phyloP scores from a whole-genome alignment of 2,113 vertebrate species.

The Oreochromis niloticus region DNA sequence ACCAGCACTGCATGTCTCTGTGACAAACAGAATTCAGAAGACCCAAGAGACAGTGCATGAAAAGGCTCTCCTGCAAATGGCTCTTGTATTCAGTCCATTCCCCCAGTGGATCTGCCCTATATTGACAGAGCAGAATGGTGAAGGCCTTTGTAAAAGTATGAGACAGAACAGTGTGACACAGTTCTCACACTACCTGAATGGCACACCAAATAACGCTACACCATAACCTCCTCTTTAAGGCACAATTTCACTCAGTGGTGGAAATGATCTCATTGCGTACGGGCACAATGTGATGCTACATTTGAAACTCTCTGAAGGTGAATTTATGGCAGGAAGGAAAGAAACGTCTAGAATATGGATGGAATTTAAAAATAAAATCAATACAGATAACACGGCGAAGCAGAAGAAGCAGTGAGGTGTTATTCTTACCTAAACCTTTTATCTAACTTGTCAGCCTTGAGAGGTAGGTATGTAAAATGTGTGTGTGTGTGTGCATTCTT shows the following conservation, averaged over 20 bases:
- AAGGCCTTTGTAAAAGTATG: conserved; percentile 41
- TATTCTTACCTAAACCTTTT: conserved; percentile 1
- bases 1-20: neutral
- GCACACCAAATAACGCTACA: conserved; percentile 2
- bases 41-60: conserved; percentile 51
- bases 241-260: neutral
- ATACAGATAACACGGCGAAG: neutral
- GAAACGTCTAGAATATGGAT: neutral
- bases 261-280: neutral
- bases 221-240: neutral
- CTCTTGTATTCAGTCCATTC: conserved; percentile 44
- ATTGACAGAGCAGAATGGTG: conserved; percentile 60
- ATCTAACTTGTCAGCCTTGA: conserved; percentile 6
- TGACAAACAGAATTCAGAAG: conserved; percentile 53
- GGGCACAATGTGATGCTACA: neutral
- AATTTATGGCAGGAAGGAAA: neutral
- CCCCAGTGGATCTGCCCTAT: conserved; percentile 46
- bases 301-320: neutral
- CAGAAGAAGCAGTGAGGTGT: neutral
- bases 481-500: neutral
- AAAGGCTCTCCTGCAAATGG: conserved; percentile 47
- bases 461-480: neutral
- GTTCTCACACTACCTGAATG: conserved; percentile 64
- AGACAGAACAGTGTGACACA: conserved; percentile 48
- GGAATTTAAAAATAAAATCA: neutral